Evolutionary conservation across 2,113 vertebrate genomes (phyloP), one percentile per base, ranked within the genome.

Genomic region (Urocolius indicus): DNA sequence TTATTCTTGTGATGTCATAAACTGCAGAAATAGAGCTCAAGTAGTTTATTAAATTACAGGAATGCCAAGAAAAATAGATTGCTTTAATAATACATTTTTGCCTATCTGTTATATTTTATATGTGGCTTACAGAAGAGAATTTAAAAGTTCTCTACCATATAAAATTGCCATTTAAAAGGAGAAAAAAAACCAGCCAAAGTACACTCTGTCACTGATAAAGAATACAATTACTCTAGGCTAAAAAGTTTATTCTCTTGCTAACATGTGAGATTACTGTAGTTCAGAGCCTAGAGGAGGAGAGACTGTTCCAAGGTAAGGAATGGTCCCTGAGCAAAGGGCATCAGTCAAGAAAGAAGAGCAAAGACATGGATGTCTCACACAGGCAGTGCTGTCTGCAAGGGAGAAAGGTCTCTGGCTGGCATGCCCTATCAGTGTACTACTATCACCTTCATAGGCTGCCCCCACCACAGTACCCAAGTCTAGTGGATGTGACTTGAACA

Each of bases 71-170:
- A 97, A 98, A 98, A 98, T 94, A 97, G 95, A 97, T 97, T 89
- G 97, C 97, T 98, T 98, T 98, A 98, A 98, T 98, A 98, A 98
- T 85, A 92, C 95, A 82, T 95, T 98, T 98, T 96, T 97, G 96
- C 97, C 96, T 97, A 97, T 97, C 96, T 98, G 95, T 95, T 98
- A 69, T 94, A 96, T 98, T 98, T 97, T 98, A 93, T 94, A 96
- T 79, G 90, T 55, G 91, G 96, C 87, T 94, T 84, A 91, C 94
- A 97, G 92, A 94, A 43, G 93, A 97, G 95, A 97, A 98, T 96
- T 97, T 90, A 97, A 97, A 96, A 96, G 94, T 97, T 97, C 94
- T 85, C 96, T 93, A 91, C 86, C 49, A 92, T 80, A 92, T 96
- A 95, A 96, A 98, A 97, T 95, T 96, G 73, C 90, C 94, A 96